Base-by-base conservation (phyloP, 2,888 invertebrate species). In the Cephonodes hylas region DNA sequence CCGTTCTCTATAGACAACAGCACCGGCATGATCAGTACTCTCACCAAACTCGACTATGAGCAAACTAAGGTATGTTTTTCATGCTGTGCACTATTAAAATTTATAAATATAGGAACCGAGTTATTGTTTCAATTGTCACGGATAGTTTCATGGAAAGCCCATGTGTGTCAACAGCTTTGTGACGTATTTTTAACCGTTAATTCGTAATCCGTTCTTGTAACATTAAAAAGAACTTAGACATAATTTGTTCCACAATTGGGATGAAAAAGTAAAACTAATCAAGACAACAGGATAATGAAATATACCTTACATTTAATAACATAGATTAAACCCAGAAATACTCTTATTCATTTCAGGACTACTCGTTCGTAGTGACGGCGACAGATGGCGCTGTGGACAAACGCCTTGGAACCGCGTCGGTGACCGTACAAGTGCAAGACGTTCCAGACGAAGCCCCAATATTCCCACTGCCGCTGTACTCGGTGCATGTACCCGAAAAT, bases 341-440 rank as follows among this genome's bases (percentile, higher is more conserved):
- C 3, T 58, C n/a, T n/a, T 23, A 73, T 27, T 31, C n/a, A 18
- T 79, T 84, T 2, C 84, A 96, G 95, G 95, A 95, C 46, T 96
- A 96, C 78, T 94, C 94, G 66, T 96, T 98, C 84, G 97, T 97
- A 45, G 97, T 98, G 7, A 97, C 97, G 0, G 98, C 98, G 0
- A 96, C 95, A 79, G 98, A 98, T 79, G 96, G 97, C 20, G 98
- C 97, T 0, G 94, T 96, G 0, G 97, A 97, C 91, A 95, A 96
- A 3, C 93, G 97, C 13, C 91, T 97, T 42, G 97, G 97, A 1
- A 97, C 98, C 0, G 97, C 97, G 0, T 96, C 97, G 0, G 97
- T 98, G 8, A 96, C 96, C 0, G 95, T 98, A 0, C 91, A 93
- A 71, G 97, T 98, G 0, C 91, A 95, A 59, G 98, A 98, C 80